These are phyloP conservation scores for Danaus chrysippus DNA, from an alignment of 2,888 invertebrate genomes.

Conservation along the genomic window DNA sequence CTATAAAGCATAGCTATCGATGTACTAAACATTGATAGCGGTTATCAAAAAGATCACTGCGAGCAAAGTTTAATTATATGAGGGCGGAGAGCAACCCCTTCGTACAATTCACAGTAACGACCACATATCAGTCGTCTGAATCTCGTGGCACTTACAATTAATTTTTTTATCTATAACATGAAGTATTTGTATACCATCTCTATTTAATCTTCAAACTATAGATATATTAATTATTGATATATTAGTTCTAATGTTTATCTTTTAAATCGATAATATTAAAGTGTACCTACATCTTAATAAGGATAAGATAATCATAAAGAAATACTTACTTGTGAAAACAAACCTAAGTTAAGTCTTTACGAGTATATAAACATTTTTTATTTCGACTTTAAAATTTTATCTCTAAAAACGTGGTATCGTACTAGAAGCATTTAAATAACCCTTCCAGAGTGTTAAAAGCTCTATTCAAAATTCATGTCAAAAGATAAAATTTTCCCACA, in stretches of 20 bases:
- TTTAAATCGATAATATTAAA: no score
- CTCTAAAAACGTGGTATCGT: no score
- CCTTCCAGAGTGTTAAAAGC: not conserved
- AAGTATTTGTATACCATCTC: conserved; percentile 12
- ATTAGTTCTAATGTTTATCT: no score
- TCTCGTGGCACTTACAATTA: conserved; percentile 72
- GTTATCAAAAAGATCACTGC: conserved; percentile 43
- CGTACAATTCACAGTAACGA: conserved; percentile 69
- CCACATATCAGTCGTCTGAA: conserved; percentile 68
- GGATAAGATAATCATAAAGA: no score
- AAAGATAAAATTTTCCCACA: conserved; percentile 6
- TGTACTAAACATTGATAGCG: conserved; percentile 32
- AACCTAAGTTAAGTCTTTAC: no score
- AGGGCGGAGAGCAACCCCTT: conserved; percentile 61
- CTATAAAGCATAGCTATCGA: conserved; percentile 20
- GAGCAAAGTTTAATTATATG: conserved; percentile 65
- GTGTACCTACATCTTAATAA: no score
- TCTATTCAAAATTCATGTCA: not conserved
- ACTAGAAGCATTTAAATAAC: no score
- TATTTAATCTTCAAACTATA: not conserved
- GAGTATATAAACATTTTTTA: no score
- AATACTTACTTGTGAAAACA: no score
- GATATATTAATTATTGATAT: no score
- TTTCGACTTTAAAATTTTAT: no score
- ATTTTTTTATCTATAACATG: conserved; percentile 54